Conservation (phyloP, 2,113 vertebrate species). For the Podarcis muralis region DNA sequence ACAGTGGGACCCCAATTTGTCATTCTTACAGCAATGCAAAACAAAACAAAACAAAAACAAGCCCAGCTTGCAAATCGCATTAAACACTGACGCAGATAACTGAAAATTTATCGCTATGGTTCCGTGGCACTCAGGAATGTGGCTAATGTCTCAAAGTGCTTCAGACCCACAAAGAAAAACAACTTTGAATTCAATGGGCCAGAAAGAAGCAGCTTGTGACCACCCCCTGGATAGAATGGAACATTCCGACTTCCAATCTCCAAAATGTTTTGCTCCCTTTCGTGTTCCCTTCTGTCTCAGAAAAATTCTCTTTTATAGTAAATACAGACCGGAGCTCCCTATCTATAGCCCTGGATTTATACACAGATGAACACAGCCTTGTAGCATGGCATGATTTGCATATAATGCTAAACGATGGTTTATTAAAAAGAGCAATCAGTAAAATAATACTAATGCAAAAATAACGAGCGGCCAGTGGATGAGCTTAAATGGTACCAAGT, state of each 20-base stretch:
- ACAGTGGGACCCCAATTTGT: background rate
- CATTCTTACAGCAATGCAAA: background rate
- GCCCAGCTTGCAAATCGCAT: background rate
- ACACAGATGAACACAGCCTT: background rate
- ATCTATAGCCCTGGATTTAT: background rate
- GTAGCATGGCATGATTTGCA: background rate
- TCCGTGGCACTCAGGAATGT: slow-evolving; percentile 5
- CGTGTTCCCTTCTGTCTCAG: background rate
- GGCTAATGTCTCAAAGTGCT: slow-evolving; percentile 6
- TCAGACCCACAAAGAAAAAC: slow-evolving; percentile 4
- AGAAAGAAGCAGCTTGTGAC: background rate
- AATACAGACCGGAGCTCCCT: background rate
- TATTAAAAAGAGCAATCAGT: background rate
- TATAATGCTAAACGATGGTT: too few species aligned
- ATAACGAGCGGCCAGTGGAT: background rate
- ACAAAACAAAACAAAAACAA: background rate
- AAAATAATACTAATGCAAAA: background rate
- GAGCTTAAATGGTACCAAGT: rapidly evolving
- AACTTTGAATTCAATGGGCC: background rate
- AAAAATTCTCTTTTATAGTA: background rate
- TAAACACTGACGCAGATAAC: background rate
- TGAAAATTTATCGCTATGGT: background rate
- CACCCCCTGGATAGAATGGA: background rate
- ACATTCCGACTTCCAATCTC: background rate
- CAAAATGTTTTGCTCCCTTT: background rate